A percentile compares a stretch with the other conserved stretches of the same genome.
These are phyloP conservation scores for Drosophila borborema DNA, from an alignment of 2,888 invertebrate genomes.

Conservation along the genomic window DNA sequence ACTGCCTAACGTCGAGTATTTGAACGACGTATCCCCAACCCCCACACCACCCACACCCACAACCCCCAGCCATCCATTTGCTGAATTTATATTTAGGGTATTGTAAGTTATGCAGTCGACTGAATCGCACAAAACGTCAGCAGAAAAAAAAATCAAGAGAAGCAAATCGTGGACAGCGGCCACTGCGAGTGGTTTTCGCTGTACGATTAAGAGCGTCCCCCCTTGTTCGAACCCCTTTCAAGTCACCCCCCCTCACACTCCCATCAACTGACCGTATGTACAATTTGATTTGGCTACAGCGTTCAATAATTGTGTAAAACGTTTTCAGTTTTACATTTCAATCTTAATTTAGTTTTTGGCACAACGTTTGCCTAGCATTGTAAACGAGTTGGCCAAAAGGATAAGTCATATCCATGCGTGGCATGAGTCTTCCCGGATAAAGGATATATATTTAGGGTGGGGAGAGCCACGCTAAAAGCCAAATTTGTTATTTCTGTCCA, in stretches of 20 bases:
- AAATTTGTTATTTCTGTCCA: slow-evolving; percentile 73
- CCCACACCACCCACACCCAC: background rate
- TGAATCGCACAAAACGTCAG: slow-evolving; percentile 76
- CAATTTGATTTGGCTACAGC: slow-evolving; percentile 46
- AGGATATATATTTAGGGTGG: background rate
- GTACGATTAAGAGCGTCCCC: slow-evolving; percentile 75
- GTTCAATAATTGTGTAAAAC: slow-evolving; percentile 83
- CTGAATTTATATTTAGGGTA: slow-evolving; percentile 80
- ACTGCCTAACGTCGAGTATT: slow-evolving; percentile 10
- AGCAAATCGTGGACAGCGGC: slow-evolving; percentile 28
- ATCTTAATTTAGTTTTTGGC: slow-evolving; percentile 84
- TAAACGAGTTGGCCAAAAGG: slow-evolving; percentile 10
- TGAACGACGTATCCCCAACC: background rate
- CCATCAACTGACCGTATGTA: background rate
- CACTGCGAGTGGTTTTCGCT: slow-evolving; percentile 81
- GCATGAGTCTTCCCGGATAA: background rate
- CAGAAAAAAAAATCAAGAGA: background rate
- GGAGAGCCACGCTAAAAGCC: slow-evolving; percentile 41
- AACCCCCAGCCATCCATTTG: background rate
- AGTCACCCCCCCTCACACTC: background rate
- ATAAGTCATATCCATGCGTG: background rate
- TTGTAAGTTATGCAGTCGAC: slow-evolving; percentile 84
- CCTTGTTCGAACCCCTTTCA: background rate
- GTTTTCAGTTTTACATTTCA: slow-evolving; percentile 85
- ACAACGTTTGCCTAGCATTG: slow-evolving; percentile 70